Evolutionary conservation across 2,888 invertebrate genomes (phyloP).

Genomic region (Acanthococcus lagerstroemiae): DNA sequence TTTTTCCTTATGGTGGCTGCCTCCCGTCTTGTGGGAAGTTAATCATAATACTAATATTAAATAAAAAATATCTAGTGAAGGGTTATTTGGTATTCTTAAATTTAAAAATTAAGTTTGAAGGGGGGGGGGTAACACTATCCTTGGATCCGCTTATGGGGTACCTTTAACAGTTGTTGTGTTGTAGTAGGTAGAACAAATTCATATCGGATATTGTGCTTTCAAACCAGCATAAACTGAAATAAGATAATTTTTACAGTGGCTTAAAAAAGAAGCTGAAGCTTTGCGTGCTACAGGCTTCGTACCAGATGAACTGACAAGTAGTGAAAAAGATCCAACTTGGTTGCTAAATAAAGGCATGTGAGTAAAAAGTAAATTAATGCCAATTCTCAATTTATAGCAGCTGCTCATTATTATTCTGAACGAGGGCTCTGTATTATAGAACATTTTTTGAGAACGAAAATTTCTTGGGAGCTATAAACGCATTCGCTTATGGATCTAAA

Average conservation of each 20-base stretch:
- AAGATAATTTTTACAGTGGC: slow-evolving; percentile 51
- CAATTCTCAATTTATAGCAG: slow-evolving; percentile 15
- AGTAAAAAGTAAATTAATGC: slow-evolving; percentile 40
- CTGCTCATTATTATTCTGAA: too few species aligned
- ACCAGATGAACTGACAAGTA: slow-evolving; percentile 60
- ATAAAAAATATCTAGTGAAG: too few species aligned
- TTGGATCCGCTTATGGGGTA: too few species aligned
- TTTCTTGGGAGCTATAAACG: slow-evolving; percentile 69
- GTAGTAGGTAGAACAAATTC: too few species aligned
- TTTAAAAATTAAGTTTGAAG: too few species aligned
- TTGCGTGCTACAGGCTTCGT: slow-evolving; percentile 57
- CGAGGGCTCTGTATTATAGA: slow-evolving; percentile 42
- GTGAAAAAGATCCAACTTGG: slow-evolving; percentile 74
- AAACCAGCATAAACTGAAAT: too few species aligned
- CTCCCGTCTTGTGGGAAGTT: too few species aligned
- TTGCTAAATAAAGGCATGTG: slow-evolving; percentile 69
- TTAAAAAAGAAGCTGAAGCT: slow-evolving; percentile 65
- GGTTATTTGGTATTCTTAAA: too few species aligned
- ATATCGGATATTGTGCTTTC: not conserved
- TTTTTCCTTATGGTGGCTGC: too few species aligned
- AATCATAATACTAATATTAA: too few species aligned
- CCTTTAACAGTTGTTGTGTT: too few species aligned
- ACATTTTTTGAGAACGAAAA: slow-evolving; percentile 64
- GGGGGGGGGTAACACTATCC: too few species aligned
- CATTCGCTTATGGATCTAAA: slow-evolving; percentile 67